Conservation (phyloP, 2,888 invertebrate species). For the Apamea monoglypha region DNA sequence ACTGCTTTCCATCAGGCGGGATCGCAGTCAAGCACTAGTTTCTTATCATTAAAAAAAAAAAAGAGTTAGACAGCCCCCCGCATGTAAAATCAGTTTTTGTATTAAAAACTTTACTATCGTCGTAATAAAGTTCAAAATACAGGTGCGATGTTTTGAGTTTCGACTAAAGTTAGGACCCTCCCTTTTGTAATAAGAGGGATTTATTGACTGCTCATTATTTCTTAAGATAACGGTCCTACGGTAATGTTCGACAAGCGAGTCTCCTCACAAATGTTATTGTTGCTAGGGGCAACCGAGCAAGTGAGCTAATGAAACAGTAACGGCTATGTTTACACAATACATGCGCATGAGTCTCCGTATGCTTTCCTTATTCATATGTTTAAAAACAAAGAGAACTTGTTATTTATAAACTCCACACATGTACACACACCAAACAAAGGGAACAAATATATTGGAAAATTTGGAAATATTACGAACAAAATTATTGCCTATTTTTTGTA, state of each 20-base stretch:
- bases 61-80: too few relatives aligned
- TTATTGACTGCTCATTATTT: not conserved
- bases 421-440: not conserved
- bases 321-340: slow-evolving; percentile 26
- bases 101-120: not conserved
- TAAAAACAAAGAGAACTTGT: slow-evolving; percentile 11
- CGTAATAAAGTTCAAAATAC: not conserved
- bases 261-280: slow-evolving; percentile 9
- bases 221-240: not conserved
- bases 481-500: not conserved
- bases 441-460: not conserved
- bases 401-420: not conserved
- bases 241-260: not conserved
- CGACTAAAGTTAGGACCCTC: not conserved
- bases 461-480: not conserved
- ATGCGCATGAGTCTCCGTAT: not conserved
- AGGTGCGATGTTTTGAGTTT: not conserved
- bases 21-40: too few relatives aligned
- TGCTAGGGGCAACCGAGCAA: not conserved
- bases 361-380: slow-evolving; percentile 13
- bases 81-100: not conserved
- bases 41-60: too few relatives aligned
- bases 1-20: too few relatives aligned
- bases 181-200: not conserved
- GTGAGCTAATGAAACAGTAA: slow-evolving; percentile 5